Base-by-base conservation (phyloP, 35 echinoderm and acorn worm species). In the Strongylocentrotus purpuratus region DNA sequence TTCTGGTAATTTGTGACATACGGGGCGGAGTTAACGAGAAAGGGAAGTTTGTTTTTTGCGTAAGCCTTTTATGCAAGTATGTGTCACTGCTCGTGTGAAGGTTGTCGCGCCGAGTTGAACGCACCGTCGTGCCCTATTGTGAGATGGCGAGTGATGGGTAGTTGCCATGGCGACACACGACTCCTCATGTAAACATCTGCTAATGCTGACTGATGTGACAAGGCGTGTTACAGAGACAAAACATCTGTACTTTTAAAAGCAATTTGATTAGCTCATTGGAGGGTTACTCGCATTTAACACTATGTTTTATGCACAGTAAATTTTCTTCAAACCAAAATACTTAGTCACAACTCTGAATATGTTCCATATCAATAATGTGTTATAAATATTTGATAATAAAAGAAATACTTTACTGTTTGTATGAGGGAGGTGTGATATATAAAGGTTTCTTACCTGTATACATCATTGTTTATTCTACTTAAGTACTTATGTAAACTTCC, bases 21-120 rank as follows among this genome's bases (percentile, higher is more conserved):
- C 48, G 48, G 91, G 91, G 91, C 46, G 91, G 91, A 46, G 91
- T 92, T 92, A 92, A 92, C 91, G 41, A 92, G 91, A 92, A 92
- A 32, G 48, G 91, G 91, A 92, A 92, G 91, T 55, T 48, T 31
- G 46, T 55, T 92, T 92, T 92, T 92, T 46, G 87, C 32, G 87
- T 88, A 41, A 33, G 87, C 87, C 87, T 35, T 41, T 88, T 35
- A 25, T 88, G 87, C 45, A 46, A 85, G 31, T 88, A 92, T 55
- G 91, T 92, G 91, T 92, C 91, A 55, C 91, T 31, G 45, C 41
- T 32, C 41, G 41, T 55, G 91, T 32, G 91, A 31, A 55, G 91
- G 91, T 48, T 92, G 41, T 92, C 91, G 32, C 48, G n/a, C 45
- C 45, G 48, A 55, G 48, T 46, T 46, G 91, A 48, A 48, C 41